Evolutionary conservation across 2,888 invertebrate genomes (phyloP), one percentile per base, ranked within the genome.

Genomic region (Bimastos eiseni): DNA sequence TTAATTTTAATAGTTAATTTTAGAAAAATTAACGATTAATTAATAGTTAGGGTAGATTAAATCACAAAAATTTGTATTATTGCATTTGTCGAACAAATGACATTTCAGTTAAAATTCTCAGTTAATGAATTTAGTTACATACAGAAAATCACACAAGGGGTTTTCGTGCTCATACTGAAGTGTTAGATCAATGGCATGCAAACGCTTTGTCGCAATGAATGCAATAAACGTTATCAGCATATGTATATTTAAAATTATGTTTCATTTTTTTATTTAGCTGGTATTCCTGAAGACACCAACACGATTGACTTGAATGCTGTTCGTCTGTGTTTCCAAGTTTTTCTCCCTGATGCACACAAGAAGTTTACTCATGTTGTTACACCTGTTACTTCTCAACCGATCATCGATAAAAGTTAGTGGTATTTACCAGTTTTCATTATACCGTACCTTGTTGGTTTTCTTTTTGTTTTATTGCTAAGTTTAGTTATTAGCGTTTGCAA

Each of bases 261-360:
- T 86, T 86, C 37, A 34, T 83, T 36, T n/a, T n/a, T n/a, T n/a
- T n/a, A n/a, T 84, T 33, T 88, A 88, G 86, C 83, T 84, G 88
- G 86, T 17, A 88, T 90, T 37, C 33, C 38, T 92, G 98, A 98
- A 95, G 96, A 97, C 94, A 96, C 96, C 94, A 97, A 97, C 94
- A 96, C 96, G 94, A 97, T 98, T 94, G 98, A 99, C 96, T 96
- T 98, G 94, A 98, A 98, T 95, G 97, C 97, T 37, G 98, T 99
- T 41, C 96, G 98, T 92, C 96, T 99, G 91, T 98, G 98, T 95
- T 99, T 99, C 96, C 98, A 99, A 97, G 98, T 94, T 15, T 95
- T 95, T 92, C 92, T 98, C 92, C 98, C 98, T 94, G 96, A 98
- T 92, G 96, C 96, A 89, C 92, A 93, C 44, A 94, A 94, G 41